Evolutionary conservation across 2,113 vertebrate species (phyloP).

Genomic region (Petrocephalus microphthalmus): DNA sequence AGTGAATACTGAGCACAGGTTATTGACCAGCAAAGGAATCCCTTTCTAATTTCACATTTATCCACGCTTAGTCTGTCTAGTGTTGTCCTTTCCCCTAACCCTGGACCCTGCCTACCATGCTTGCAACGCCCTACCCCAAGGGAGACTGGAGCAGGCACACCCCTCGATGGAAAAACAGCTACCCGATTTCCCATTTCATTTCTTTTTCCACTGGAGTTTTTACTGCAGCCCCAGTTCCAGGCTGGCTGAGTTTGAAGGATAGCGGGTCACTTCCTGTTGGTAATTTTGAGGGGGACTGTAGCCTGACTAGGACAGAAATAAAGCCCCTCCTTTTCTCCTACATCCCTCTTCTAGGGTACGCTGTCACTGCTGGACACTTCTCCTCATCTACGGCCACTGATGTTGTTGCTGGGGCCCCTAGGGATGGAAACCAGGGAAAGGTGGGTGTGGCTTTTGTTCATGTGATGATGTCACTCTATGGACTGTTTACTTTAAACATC

Average conservation of each 20-base stretch:
- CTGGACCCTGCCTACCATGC: not conserved
- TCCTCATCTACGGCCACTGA: slow-evolving; percentile 73
- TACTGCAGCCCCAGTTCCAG: not conserved
- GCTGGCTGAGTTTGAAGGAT: not conserved
- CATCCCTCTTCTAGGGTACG: slow-evolving; percentile 70
- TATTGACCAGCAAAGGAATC: not conserved
- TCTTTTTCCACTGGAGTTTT: not conserved
- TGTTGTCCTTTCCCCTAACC: not conserved
- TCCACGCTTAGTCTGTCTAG: not conserved
- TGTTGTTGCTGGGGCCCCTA: slow-evolving; percentile 89
- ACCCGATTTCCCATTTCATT: not conserved
- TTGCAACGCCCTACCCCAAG: not conserved
- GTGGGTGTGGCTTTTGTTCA: slow-evolving; percentile 49
- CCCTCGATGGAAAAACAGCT: slow-evolving; percentile 6
- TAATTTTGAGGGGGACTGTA: not conserved
- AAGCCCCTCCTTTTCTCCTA: not conserved
- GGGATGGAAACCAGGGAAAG: slow-evolving; percentile 85
- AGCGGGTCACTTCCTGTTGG: not conserved
- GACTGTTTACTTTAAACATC: not conserved
- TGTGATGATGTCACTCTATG: not conserved
- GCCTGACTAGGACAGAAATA: not conserved
- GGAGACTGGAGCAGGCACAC: not conserved
- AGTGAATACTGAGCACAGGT: not conserved
- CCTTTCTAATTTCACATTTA: not conserved
- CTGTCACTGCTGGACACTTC: slow-evolving; percentile 90